Evolutionary conservation across 2,797 vertebrate genomes (phyloP).

Genomic region (Argyrosomus regius): DNA sequence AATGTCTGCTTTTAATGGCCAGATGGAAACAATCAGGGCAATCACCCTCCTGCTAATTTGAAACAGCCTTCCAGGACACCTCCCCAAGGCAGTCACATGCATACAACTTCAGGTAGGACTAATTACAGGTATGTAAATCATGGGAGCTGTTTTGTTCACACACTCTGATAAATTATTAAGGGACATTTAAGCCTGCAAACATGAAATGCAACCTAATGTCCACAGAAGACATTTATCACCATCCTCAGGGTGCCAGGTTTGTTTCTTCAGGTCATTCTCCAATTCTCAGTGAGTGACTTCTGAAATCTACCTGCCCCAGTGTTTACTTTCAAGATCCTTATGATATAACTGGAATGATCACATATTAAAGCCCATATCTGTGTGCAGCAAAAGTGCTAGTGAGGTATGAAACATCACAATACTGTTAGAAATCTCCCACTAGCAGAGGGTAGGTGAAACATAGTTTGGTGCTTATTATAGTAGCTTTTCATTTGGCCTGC

Average conservation of each 20-base stretch:
- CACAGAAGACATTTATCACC: constrained; percentile 40
- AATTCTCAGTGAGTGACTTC: constrained; percentile 34
- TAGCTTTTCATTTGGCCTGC: constrained; percentile 58
- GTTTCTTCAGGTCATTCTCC: constrained; percentile 59
- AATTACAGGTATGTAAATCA: constrained; percentile 84
- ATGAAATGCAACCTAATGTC: constrained; percentile 60
- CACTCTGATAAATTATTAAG: constrained; percentile 67
- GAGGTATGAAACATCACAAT: constrained; percentile 45
- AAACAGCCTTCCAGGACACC: constrained; percentile 81
- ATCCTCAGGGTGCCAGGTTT: constrained; percentile 32
- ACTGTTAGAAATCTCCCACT: constrained; percentile 20
- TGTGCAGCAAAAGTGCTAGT: constrained; percentile 14
- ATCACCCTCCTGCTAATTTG: constrained; percentile 82
- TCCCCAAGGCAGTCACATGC: constrained; percentile 83
- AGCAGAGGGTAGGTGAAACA: constrained; percentile 34
- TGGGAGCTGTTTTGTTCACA: constrained; percentile 57
- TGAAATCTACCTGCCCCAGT: constrained; percentile 39
- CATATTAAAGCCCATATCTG: constrained; percentile 10
- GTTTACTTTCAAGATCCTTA: constrained; percentile 53
- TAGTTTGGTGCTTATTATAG: constrained; percentile 50
- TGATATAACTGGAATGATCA: constrained; percentile 13
- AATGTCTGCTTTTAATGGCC: constrained; percentile 78
- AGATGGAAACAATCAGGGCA: constrained; percentile 87
- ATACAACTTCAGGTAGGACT: constrained; percentile 81
- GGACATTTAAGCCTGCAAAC: constrained; percentile 49